Base-by-base conservation (phyloP, 2,888 invertebrate genomes). In the Ichneumon xanthorius region DNA sequence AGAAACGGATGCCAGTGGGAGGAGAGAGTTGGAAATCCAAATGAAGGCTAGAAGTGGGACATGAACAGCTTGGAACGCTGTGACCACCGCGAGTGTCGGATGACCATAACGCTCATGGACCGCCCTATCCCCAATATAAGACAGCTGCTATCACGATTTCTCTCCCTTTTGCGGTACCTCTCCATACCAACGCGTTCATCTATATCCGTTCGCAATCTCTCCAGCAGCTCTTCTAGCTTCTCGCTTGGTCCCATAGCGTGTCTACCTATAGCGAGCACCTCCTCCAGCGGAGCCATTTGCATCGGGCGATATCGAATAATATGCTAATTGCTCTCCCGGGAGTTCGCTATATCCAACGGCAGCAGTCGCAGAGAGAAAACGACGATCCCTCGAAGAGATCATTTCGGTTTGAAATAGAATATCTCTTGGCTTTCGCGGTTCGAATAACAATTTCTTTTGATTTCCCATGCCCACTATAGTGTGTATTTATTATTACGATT, bases 291-390 rank as follows among this genome's bases (percentile, higher is more conserved):
- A 80, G 81, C 50, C 84, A 84, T 84, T 84, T 84, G 81, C 84
- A 84, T 84, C 81, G 77, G 80, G 50, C 81, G 84, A 84, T 84
- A 84, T 84, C 84, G 84, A 81, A 80, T 84, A 84, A 84, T 84
- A 84, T 84, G 84, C 84, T 84, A 84, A 84, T 84, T 81, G 80
- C 61, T 81, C 84, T 78, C 80, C 68, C 61, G 73, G 63, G 84
- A 72, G 19, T 30, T 61, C 68, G 71, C 80, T 76, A 65, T 80
- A 84, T 58, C 65, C 37, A 71, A 22, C 71, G 37, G 79, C 45
- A 65, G 61, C 68, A 55, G 48, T n/a, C 40, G 61, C 75, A 40
- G 53, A 67, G 50, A 63, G 83, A 71, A 83, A 77, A 79, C 63
- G 75, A 33, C 53, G 63, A 63, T 70, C 75, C 26, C 53, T 68